These are phyloP conservation scores for Poeciliopsis retropinna DNA, from an alignment of 2,113 vertebrate genomes.

Conservation along the genomic window DNA sequence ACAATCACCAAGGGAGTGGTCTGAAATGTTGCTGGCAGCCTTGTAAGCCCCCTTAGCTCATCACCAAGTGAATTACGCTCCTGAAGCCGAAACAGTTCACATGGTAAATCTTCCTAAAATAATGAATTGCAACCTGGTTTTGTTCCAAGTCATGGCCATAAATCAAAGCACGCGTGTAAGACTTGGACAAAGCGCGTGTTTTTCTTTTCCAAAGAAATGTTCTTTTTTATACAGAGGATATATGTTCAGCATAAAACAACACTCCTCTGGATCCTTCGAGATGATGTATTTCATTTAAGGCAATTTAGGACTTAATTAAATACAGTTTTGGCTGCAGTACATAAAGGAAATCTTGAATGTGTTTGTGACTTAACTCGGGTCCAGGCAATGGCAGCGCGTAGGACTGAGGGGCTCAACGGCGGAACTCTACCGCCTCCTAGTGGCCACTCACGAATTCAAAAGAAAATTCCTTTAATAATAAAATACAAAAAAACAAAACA, in stretches of 20 bases:
- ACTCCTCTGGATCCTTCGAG: not conserved
- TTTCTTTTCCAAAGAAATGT: conserved; percentile 47
- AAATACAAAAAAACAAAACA: not conserved
- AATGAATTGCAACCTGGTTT: conserved; percentile 52
- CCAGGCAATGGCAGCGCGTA: not conserved
- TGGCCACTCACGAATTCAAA: conserved; percentile 47
- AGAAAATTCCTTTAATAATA: not conserved
- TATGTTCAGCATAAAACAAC: conserved; percentile 1
- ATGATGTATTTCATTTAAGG: conserved; percentile 26
- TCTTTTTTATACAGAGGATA: conserved; percentile 33
- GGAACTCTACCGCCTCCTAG: conserved; percentile 71
- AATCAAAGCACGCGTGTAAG: conserved; percentile 50
- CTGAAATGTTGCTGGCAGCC: conserved; percentile 46
- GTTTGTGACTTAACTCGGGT: conserved; percentile 46
- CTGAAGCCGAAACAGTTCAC: conserved; percentile 44
- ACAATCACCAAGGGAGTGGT: not conserved
- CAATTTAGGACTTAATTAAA: conserved; percentile 37
- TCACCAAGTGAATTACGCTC: conserved; percentile 53
- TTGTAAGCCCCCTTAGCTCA: conserved; percentile 42
- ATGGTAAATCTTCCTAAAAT: conserved; percentile 54
- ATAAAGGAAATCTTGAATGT: conserved; percentile 25
- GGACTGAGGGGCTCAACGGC: conserved; percentile 8
- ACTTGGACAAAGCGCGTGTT: conserved; percentile 43
- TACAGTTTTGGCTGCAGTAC: conserved; percentile 22
- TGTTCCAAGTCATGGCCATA: conserved; percentile 35